phyloP scores from a whole-genome alignment of 2,888 invertebrate species.

The Yponomeuta cagnagella region DNA sequence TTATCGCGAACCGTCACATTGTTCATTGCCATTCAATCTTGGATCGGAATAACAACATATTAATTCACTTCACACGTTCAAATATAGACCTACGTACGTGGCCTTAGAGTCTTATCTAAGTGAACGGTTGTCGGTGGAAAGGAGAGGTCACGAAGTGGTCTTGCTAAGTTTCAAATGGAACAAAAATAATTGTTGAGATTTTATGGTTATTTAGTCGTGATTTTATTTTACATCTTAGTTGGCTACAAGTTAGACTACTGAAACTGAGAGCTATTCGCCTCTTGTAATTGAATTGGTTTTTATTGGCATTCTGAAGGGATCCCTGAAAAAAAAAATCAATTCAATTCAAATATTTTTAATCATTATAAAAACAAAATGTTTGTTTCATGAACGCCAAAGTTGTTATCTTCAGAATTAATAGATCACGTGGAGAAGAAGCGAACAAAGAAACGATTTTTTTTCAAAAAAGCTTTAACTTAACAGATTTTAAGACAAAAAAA shows the following conservation, averaged over 20 bases:
- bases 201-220: slow-evolving; percentile 10
- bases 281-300: too few species aligned
- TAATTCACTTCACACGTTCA: not conserved
- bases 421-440: too few species aligned
- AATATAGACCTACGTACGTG: not conserved
- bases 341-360: too few species aligned
- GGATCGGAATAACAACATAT: slow-evolving; percentile 3
- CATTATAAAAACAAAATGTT: too few species aligned
- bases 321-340: too few species aligned
- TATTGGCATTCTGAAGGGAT: too few species aligned
- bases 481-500: too few species aligned
- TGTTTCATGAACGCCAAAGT: too few species aligned
- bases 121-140: not conserved
- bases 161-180: slow-evolving; percentile 18
- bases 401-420: too few species aligned
- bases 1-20: slow-evolving; percentile 6
- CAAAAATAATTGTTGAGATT: slow-evolving; percentile 21
- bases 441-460: too few species aligned
- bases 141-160: slow-evolving; percentile 13
- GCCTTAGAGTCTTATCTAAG: not conserved
- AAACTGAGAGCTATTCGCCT: not conserved
- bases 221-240: slow-evolving; percentile 4
- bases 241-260: not conserved
- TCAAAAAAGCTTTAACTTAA: too few species aligned
- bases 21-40: slow-evolving; percentile 12